A percentile compares a stretch with the other conserved stretches of the same genome.
These are phyloP conservation scores for Drosophila kuntzei DNA, from an alignment of 2,888 invertebrate species.

Conservation along the genomic window DNA sequence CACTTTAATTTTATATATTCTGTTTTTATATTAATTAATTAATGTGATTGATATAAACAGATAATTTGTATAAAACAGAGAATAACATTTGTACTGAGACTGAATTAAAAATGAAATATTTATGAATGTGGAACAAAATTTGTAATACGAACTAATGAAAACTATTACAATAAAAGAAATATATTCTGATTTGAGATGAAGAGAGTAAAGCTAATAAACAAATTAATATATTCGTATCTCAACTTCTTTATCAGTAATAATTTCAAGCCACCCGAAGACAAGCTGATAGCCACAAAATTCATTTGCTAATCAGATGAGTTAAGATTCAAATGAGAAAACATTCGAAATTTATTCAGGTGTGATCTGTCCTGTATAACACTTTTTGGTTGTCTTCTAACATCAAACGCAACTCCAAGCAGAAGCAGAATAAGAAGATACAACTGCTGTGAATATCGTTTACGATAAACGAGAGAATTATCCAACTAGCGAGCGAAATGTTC, in stretches of 20 bases:
- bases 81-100: no score
- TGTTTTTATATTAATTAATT: no score
- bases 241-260: not conserved
- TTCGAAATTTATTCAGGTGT: conserved; percentile 18
- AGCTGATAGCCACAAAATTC: conserved; percentile 42
- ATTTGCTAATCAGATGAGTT: conserved; percentile 18
- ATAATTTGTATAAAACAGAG: no score
- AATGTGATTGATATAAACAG: no score
- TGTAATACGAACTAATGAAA: no score
- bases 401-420: conserved; percentile 45
- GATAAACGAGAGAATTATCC: conserved; percentile 47
- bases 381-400: conserved; percentile 46
- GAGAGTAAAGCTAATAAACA: no score
- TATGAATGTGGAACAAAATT: no score
- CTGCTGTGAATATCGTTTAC: conserved; percentile 72
- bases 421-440: not conserved
- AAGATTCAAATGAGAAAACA: conserved; percentile 15
- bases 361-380: conserved; percentile 49
- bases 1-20: no score
- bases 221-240: no score
- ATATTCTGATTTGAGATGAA: no score
- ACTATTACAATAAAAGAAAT: no score
- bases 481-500: conserved; percentile 55
- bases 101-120: no score
- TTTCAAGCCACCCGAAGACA: not conserved